phyloP scores from a whole-genome alignment of 2,888 invertebrate genomes.

The Artemia sinica region DNA sequence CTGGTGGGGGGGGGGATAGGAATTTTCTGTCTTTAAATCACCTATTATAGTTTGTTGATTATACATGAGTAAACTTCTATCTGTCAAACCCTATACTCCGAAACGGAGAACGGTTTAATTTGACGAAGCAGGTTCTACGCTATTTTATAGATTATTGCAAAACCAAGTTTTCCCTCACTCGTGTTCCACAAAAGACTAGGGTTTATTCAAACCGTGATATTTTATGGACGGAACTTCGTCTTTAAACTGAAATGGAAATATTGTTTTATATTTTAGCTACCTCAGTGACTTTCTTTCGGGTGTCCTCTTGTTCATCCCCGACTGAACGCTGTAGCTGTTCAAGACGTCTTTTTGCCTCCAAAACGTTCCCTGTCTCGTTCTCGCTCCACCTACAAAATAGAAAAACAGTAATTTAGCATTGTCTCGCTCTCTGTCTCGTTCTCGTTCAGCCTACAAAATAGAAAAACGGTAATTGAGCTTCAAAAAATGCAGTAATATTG shows the following conservation, averaged over 20 bases:
- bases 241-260: not conserved
- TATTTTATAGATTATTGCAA: not conserved
- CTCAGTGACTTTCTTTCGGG: slow-evolving; percentile 55
- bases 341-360: slow-evolving; percentile 63
- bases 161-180: not conserved
- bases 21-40: too few relatives aligned
- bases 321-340: slow-evolving; percentile 65
- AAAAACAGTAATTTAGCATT: slow-evolving; percentile 6
- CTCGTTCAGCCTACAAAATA: slow-evolving; percentile 52
- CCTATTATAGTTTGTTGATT: too few relatives aligned
- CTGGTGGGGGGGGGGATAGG: too few relatives aligned
- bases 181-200: not conserved
- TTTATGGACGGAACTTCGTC: not conserved
- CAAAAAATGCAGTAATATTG: too few relatives aligned
- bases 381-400: slow-evolving; percentile 49
- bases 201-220: not conserved
- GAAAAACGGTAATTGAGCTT: slow-evolving; percentile 11
- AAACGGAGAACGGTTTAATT: too few relatives aligned
- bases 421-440: slow-evolving; percentile 75
- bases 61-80: too few relatives aligned
- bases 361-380: slow-evolving; percentile 73
- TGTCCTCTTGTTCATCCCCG: slow-evolving; percentile 77
- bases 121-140: too few relatives aligned
- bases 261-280: slow-evolving; percentile 28
- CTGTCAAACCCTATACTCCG: too few relatives aligned